Evolutionary conservation across 2,113 vertebrate genomes (phyloP).

Genomic region (Hypomesus transpacificus): DNA sequence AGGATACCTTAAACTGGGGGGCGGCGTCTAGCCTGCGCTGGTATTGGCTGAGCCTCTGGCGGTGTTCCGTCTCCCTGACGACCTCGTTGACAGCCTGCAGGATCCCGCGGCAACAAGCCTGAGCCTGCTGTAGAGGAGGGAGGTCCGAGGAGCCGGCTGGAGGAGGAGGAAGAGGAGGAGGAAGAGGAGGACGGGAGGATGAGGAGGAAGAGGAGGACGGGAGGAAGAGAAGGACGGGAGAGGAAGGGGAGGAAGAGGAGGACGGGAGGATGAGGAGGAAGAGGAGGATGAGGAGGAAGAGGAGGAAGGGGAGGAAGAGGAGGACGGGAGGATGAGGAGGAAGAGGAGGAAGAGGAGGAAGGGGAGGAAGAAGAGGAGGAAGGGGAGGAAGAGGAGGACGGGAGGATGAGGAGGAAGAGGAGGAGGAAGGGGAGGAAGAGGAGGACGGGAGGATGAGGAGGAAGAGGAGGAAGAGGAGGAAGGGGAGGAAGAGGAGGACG

Average conservation of each 20-base stretch:
- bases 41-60: conserved; percentile 80
- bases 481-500: no score
- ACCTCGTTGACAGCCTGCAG: conserved; percentile 85
- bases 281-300: conserved; percentile 51
- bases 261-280: no score
- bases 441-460: no score
- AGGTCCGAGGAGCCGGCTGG: conserved; percentile 75
- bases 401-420: no score
- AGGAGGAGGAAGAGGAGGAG: conserved; percentile 53
- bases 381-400: conserved; percentile 60
- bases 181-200: conserved; percentile 47
- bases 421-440: conserved; percentile 52
- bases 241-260: conserved; percentile 46
- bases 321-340: conserved; percentile 49
- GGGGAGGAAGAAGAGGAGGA: no score
- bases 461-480: conserved; percentile 51
- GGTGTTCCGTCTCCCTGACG: conserved; percentile 82
- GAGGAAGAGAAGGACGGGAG: no score
- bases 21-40: conserved; percentile 87
- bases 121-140: conserved; percentile 76
- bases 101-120: conserved; percentile 83
- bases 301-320: conserved; percentile 48
- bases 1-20: conserved; percentile 81
- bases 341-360: conserved; percentile 52
- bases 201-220: conserved; percentile 52